phyloP scores from a whole-genome alignment of 2,113 vertebrate species.

The Condylura cristata region DNA sequence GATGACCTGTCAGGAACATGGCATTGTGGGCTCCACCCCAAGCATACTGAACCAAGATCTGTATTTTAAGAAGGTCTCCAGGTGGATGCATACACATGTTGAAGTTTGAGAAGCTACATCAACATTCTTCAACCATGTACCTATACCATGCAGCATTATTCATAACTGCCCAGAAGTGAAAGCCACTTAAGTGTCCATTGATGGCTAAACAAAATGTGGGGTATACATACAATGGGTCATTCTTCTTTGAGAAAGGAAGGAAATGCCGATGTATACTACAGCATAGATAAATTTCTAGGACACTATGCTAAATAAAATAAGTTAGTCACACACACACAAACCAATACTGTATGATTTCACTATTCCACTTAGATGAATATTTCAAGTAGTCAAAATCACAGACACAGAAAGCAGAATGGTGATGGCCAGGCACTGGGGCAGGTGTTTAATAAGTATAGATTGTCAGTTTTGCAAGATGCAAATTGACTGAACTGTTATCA shows the following conservation, averaged over 20 bases:
- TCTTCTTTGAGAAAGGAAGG: conserved; percentile 1
- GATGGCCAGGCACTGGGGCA: neutral
- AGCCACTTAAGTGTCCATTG: neutral
- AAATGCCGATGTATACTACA: neutral
- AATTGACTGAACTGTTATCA: neutral
- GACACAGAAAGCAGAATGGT: neutral
- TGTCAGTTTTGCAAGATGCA: conserved; percentile 4
- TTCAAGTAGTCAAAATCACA: neutral
- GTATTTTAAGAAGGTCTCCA: neutral
- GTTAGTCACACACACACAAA: neutral
- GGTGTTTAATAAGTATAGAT: neutral
- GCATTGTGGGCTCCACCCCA: too few species aligned
- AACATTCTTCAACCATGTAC: neutral
- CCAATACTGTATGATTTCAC: neutral
- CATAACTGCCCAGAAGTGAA: neutral
- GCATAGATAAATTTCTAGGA: neutral
- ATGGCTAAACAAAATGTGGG: neutral
- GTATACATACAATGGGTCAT: neutral
- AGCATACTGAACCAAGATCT: neutral
- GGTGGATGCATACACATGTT: neutral
- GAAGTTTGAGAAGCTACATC: neutral
- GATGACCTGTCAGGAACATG: neutral
- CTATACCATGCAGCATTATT: neutral
- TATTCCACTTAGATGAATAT: neutral
- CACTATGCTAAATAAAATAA: neutral